These are phyloP conservation scores for Redunca redunca DNA, from an alignment of 2,113 vertebrate species.

Conservation along the genomic window DNA sequence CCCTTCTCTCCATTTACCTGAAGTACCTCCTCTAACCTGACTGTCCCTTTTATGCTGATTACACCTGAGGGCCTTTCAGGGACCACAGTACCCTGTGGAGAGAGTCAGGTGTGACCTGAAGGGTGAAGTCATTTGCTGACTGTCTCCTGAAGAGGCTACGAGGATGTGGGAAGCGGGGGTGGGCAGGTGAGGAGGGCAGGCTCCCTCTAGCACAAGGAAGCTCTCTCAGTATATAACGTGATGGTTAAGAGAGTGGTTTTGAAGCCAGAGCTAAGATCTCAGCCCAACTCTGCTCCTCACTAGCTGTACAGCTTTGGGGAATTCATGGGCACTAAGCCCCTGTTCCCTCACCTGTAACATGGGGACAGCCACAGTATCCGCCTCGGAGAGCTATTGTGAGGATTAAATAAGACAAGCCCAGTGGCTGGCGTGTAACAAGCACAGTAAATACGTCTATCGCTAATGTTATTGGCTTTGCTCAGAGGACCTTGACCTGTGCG, in stretches of 20 bases:
- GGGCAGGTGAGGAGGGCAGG: background rate
- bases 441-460: background rate
- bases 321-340: background rate
- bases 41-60: background rate
- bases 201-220: no score
- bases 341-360: background rate
- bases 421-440: background rate
- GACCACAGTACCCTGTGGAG: background rate
- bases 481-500: background rate
- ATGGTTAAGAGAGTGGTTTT: background rate
- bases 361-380: background rate
- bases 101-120: background rate
- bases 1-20: background rate
- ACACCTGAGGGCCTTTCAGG: background rate
- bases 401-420: background rate
- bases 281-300: background rate
- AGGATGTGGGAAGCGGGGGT: background rate
- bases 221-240: background rate
- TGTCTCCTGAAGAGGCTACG: background rate
- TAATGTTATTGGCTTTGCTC: background rate
- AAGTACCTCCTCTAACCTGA: background rate
- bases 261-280: background rate
- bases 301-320: background rate
- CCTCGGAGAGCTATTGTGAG: background rate
- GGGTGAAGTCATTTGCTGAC: background rate